phyloP scores from a whole-genome alignment of 2,797 vertebrate genomes.

The Xiphophorus birchmanni region DNA sequence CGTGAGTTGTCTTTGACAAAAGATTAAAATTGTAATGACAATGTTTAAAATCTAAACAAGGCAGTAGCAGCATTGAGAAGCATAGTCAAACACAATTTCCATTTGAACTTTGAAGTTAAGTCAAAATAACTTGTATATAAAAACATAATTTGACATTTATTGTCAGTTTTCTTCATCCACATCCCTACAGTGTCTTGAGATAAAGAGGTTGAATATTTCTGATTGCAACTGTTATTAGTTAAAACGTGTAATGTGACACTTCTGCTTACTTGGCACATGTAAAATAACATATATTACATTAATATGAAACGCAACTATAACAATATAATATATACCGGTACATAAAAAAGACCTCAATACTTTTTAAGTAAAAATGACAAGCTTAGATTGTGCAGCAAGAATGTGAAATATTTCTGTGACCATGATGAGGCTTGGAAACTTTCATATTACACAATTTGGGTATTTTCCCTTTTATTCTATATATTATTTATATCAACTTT shows the following conservation, averaged over 20 bases:
- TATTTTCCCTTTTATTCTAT: neutral
- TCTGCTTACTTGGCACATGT: neutral
- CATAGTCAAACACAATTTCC: neutral
- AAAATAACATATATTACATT: constrained; percentile 1
- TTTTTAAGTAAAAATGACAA: constrained; percentile 1
- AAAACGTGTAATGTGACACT: neutral
- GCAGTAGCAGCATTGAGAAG: neutral
- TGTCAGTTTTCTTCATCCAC: neutral
- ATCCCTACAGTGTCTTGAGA: neutral
- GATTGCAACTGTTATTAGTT: neutral
- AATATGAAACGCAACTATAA: neutral
- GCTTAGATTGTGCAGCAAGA: constrained; percentile 18
- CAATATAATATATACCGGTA: neutral
- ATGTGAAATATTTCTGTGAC: neutral
- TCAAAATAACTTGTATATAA: neutral
- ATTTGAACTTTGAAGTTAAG: neutral
- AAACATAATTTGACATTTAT: neutral
- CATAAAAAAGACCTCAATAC: constrained; percentile 2
- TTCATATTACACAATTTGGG: neutral
- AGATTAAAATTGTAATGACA: neutral
- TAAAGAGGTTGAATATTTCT: neutral
- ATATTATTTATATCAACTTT: constrained; percentile 7
- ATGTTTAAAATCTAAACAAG: neutral
- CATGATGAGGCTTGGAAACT: neutral
- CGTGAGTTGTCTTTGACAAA: neutral